Evolutionary conservation across 1,140 invertebrate species (phyloP), one percentile per base, ranked within the genome.

Genomic region (Chymomyza costata): DNA sequence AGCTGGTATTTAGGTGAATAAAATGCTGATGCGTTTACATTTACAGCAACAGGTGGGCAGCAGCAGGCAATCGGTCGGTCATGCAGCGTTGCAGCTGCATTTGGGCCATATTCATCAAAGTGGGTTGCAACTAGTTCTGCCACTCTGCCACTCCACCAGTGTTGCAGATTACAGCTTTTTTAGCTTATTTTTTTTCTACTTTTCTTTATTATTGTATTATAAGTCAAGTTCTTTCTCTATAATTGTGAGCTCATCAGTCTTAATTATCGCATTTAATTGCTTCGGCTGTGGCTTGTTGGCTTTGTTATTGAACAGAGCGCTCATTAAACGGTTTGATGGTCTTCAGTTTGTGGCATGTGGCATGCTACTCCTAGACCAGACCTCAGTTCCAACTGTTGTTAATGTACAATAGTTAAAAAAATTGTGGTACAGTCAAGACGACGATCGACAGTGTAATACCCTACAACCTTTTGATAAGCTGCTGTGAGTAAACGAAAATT

Each of bases 211-310:
- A n/a, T n/a, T n/a, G n/a, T n/a, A n/a, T n/a, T n/a, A n/a, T n/a
- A n/a, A n/a, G n/a, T n/a, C n/a, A n/a, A n/a, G n/a, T n/a, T n/a
- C n/a, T n/a, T n/a, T n/a, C n/a, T n/a, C n/a, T n/a, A n/a, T 37
- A 48, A 45, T 57, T 57, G 30, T 38, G 40, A 44, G 39, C 51
- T 60, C 50, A 54, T 60, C 57, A 55, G 45, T 16, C 38, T 41
- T 55, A 60, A 60, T 55, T 54, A 25, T 31, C 15, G 17, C 51
- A 55, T 47, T 48, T 55, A 60, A 60, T 60, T 60, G 57, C 11
- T 17, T 11, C 5, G 15, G n/a, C 32, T 31, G 10, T 54, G 19
- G 16, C 31, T 40, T 3, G 16, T 17, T 21, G 14, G 5, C n/a
- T 13, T 21, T 13, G 21, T 16, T 25, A 38, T 41, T 37, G 25